Evolutionary conservation across 1,140 invertebrate species (phyloP), one percentile per base, ranked within the genome.

Genomic region (Onthophagus taurus): DNA sequence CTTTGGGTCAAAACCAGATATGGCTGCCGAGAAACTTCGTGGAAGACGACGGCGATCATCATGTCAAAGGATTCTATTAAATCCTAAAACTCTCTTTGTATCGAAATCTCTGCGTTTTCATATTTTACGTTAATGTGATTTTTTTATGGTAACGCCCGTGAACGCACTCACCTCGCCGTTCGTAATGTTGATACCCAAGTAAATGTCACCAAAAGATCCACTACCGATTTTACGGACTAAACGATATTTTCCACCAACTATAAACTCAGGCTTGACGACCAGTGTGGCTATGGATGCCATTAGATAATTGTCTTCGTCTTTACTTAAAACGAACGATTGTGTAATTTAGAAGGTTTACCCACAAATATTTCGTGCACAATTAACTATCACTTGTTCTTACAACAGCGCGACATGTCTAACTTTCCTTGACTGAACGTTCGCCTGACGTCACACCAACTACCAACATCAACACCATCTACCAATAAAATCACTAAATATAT

Each of bases 181-280:
- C 59, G 82, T 77, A 60, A 93, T 81, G 75, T 96, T 97, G 68
- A 97, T 93, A 50, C 88, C 93, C 56, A 98, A 75, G 70, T 95
- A 98, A 65, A 99, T 98, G 70, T 98, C 95, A 63, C 96, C 96
- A 71, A 99, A 99, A 3, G 94, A 97, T 53, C 96, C 96, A 66
- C 90, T 94, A 64, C 89, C 96, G 62, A 99, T 97, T 77, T 96
- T 96, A 54, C 94, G 76, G 57, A 96, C 83, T 55, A 99, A 77
- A 63, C 91, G 83, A 71, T 98, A 98, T 70, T 94, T 93, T 55
- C 80, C 80, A 57, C 83, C 88, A 57, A 94, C 85, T 59, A 90
- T 74, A 50, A 61, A 64, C 44, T 65, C 63, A 47, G 55, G 51
- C 52, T 61, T 64, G 18, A 52, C 50, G 26, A 29, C 29, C 48